Base-by-base conservation (phyloP, 2,113 vertebrate species). In the Eudyptes chrysolophus region DNA sequence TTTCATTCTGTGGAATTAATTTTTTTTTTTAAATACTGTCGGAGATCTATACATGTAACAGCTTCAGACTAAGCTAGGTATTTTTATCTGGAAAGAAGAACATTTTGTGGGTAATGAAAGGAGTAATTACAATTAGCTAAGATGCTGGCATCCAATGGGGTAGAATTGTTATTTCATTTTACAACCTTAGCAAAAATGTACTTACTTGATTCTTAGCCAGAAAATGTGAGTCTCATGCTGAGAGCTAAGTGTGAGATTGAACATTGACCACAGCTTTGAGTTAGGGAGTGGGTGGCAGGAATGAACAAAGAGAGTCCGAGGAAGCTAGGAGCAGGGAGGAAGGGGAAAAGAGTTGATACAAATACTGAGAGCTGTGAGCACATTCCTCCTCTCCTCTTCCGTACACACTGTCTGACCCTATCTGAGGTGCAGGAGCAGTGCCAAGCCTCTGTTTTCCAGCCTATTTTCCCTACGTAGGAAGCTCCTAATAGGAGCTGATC, bases 81-180 rank as follows among this genome's bases (percentile, higher is more conserved):
- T 74, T 84, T 94, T 97, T 92, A 85, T 93, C 79, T 30, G 32
- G 75, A 94, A 93, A 94, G 84, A 92, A 94, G 74, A 87, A 94
- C 51, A 55, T 90, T 94, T 95, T 91, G 14, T 81, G 84, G 36
- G 21, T 96, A 97, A 92, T 92, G 70, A 94, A 96, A 97, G 40
- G 52, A 94, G 42, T 96, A 97, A 97, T 97, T 97, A 94, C 57
- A 94, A 86, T 97, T 97, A 97, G 82, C 95, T 97, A 88, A 97
- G 96, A 96, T 82, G 38, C 34, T 96, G 54, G 86, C 66, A 95
- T 72, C 71, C 92, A 88, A 22, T 77, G 46, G 29, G 12, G n/a
- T 70, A 92, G 36, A 94, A 92, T 61, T 82, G 27, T 82, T 97
- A 66, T 77, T 94, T 89, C 21, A 48, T 87, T 87, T 70, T 81